Conservation (phyloP, 2,888 invertebrate species). For the Athripsodes cinereus region DNA sequence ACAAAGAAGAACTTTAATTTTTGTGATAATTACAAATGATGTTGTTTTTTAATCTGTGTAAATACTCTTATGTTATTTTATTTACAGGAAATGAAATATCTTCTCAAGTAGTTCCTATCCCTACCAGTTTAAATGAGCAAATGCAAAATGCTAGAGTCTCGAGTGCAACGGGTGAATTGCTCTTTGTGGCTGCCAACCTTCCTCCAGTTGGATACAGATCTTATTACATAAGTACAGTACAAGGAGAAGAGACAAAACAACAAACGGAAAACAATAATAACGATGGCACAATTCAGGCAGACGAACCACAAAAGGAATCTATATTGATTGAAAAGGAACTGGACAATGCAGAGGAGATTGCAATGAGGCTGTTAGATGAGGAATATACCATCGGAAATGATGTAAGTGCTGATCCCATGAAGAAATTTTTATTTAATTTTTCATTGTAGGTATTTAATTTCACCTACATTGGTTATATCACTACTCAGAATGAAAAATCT, state of each 20-base stretch:
- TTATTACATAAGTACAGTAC: constrained; percentile 1
- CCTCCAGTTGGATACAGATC: constrained; percentile 65
- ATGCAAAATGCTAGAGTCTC: constrained; percentile 52
- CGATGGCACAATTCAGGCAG: not conserved
- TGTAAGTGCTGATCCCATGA: no score
- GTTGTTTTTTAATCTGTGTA: no score
- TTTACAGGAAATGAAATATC: constrained; percentile 50
- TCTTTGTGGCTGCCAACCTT: constrained; percentile 61
- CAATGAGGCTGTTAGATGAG: constrained; percentile 26
- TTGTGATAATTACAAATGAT: no score
- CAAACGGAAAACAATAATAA: not conserved
- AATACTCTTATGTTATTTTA: no score
- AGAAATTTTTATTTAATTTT: no score
- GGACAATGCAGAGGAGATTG: constrained; percentile 3
- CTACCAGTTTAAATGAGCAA: constrained; percentile 32
- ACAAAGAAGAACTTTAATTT: no score
- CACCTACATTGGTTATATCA: no score
- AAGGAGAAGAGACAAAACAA: not conserved
- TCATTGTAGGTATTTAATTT: no score
- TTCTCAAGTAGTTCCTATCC: constrained; percentile 59
- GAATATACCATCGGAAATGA: constrained; percentile 40
- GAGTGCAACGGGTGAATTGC: constrained; percentile 59
- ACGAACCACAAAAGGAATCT: not conserved
- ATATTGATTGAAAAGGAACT: not conserved
- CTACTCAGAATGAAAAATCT: no score